Evolutionary conservation across 2,888 invertebrate genomes (phyloP).

Genomic region (Boloria selene): DNA sequence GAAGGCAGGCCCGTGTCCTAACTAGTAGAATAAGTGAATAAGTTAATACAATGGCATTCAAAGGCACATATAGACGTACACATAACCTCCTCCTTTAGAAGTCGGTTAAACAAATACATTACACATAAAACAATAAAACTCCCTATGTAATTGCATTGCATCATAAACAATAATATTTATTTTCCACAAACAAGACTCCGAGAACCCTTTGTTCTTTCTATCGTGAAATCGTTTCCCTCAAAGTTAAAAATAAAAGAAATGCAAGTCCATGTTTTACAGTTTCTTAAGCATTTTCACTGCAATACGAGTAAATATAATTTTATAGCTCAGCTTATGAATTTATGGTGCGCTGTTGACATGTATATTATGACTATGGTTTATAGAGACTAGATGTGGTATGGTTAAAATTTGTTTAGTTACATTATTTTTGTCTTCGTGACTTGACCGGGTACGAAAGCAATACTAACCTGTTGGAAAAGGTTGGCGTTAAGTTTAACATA

Average conservation of each 20-base stretch:
- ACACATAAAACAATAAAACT: too few relatives aligned
- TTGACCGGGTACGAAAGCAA: too few relatives aligned
- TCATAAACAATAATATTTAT: neutral
- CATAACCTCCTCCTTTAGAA: too few relatives aligned
- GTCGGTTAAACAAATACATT: too few relatives aligned
- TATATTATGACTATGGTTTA: constrained; percentile 18
- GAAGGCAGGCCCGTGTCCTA: too few relatives aligned
- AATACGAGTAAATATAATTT: constrained; percentile 32
- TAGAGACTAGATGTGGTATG: constrained; percentile 10
- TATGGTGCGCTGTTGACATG: constrained; percentile 27
- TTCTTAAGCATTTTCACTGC: constrained; percentile 26
- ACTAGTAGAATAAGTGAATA: too few relatives aligned
- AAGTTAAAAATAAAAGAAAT: constrained; percentile 16
- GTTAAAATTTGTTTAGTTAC: neutral
- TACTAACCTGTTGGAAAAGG: too few relatives aligned
- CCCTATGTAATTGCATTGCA: neutral
- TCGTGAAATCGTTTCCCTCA: constrained; percentile 10
- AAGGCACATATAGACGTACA: too few relatives aligned
- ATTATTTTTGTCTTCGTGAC: too few relatives aligned
- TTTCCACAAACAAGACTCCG: constrained; percentile 1
- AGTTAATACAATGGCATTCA: too few relatives aligned
- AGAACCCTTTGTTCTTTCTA: constrained; percentile 10
- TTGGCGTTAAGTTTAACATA: too few relatives aligned
- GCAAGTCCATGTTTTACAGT: constrained; percentile 22
- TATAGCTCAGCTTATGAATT: constrained; percentile 31